Conservation (phyloP, 2,888 invertebrate genomes). For the Pilophorus perplexus region DNA sequence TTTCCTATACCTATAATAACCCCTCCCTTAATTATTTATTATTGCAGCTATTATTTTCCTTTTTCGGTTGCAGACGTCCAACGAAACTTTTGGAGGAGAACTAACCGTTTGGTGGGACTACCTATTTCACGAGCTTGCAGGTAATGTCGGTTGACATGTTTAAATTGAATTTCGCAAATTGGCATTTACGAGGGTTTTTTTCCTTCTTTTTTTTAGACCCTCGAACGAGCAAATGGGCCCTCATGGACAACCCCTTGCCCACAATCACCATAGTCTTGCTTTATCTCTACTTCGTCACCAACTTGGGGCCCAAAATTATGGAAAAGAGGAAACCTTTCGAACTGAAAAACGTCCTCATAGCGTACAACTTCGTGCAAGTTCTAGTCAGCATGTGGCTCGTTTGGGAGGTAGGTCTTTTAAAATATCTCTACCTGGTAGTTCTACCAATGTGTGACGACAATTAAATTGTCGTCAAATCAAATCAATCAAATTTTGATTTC, state of each 20-base stretch:
- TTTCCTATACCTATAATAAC: no score
- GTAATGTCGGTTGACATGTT: no score
- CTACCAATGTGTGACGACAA: not conserved
- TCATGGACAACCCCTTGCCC: conserved; percentile 57
- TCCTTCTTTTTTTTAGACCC: conserved; percentile 50
- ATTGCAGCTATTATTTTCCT: not conserved
- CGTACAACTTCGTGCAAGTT: conserved; percentile 60
- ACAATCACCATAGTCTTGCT: conserved; percentile 55
- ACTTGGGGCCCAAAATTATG: conserved; percentile 57
- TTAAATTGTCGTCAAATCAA: no score
- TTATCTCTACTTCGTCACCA: conserved; percentile 56
- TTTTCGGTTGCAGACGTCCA: no score
- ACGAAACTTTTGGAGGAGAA: not conserved
- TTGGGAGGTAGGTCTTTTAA: conserved; percentile 60
- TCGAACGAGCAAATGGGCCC: conserved; percentile 56
- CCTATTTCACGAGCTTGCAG: conserved; percentile 26
- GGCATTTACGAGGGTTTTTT: not conserved
- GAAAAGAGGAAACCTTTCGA: conserved; percentile 56
- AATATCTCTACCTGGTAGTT: not conserved
- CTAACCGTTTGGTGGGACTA: conserved; percentile 31
- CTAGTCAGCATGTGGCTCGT: conserved; percentile 65
- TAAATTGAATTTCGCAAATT: not conserved
- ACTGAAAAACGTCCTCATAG: conserved; percentile 55
- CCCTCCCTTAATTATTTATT: not conserved
- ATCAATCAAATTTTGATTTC: conserved; percentile 4